Base-by-base conservation (phyloP, 2,797 vertebrate genomes). In the Rhadinocentrus ornatus region DNA sequence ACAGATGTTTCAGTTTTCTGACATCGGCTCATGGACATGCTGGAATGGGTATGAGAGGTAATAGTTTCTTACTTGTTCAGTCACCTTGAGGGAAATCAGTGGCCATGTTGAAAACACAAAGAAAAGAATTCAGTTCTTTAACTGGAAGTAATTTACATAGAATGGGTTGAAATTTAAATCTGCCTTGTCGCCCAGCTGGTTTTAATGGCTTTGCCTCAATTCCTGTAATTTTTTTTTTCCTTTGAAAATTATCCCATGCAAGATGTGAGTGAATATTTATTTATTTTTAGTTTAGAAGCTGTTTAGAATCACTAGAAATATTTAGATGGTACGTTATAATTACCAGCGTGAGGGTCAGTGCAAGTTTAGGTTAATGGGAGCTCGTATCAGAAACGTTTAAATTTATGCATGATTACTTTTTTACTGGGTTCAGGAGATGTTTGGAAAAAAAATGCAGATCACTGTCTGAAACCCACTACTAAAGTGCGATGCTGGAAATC, bases 1-100 rank as follows among this genome's bases (percentile, higher is more conserved):
- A 52, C 1, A 69, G 0, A 71, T 3, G 32, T 27, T 22, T 63
- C 0, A 56, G 12, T 24, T 58, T 2, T 41, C 1, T 69, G 8
- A 26, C 32, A 69, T 16, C 16, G 13, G 15, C 16, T 39, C 4
- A 3, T 39, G 13, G 4, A 41, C 18, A 15, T 16, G 15, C 39
- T 41, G 39, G 4, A 41, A 39, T 15, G 4, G 15, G 37, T 15
- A 20, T 12, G 1, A 9, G 22, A 15, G 26, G 41, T 57, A 75
- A 57, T 2, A 3, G 15, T 32, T 66, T 78, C 92, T 91, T 87
- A 93, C 93, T 59, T 91, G 48, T 62, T 77, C 62, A 6, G 89
- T 53, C 18, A 94, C 50, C 93, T 94, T 78, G 39, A 35, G 54
- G 31, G 20, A 67, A 50, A 71, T 59, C 13, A 31, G 67, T 16